phyloP scores from a whole-genome alignment of 2,888 invertebrate species.

The Luperina testacea region DNA sequence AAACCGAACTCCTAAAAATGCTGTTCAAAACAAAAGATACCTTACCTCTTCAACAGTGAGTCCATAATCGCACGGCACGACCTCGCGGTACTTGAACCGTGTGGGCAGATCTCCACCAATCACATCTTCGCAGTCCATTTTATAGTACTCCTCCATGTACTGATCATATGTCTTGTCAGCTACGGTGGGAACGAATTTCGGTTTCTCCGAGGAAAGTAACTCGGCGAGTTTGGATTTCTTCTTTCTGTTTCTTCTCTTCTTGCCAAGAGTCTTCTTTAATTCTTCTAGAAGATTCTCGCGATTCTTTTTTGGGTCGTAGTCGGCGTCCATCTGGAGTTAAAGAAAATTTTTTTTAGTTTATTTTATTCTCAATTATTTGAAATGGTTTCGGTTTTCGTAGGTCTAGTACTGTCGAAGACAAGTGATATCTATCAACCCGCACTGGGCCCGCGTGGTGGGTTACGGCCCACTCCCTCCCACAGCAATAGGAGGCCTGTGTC shows the following conservation, averaged over 20 bases:
- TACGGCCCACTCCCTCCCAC: too few species aligned
- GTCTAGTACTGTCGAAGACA: not conserved
- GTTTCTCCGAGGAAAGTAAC: slow-evolving; percentile 93
- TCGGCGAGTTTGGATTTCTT: slow-evolving; percentile 94
- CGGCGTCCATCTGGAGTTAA: slow-evolving; percentile 95
- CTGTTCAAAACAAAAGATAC: not conserved
- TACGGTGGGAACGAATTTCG: slow-evolving; percentile 94
- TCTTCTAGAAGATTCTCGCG: slow-evolving; percentile 89
- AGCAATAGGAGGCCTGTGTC: too few species aligned
- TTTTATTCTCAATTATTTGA: too few species aligned
- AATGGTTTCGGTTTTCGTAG: not conserved
- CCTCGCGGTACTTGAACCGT: slow-evolving; percentile 97
- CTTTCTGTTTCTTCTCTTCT: slow-evolving; percentile 90
- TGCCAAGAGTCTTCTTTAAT: slow-evolving; percentile 88
- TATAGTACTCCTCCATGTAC: slow-evolving; percentile 98
- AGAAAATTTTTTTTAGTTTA: not conserved
- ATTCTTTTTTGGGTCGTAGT: slow-evolving; percentile 92
- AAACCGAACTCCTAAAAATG: not conserved
- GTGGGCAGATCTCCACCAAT: slow-evolving; percentile 97
- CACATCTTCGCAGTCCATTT: slow-evolving; percentile 98
- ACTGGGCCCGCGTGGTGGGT: too few species aligned
- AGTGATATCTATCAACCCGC: too few species aligned
- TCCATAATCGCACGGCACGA: slow-evolving; percentile 97
- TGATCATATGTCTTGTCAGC: slow-evolving; percentile 94
- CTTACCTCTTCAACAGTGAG: slow-evolving; percentile 96